These are phyloP conservation scores for Pseudomyrmex dendroicus DNA, from an alignment of 1,140 invertebrate species.

Conservation along the genomic window DNA sequence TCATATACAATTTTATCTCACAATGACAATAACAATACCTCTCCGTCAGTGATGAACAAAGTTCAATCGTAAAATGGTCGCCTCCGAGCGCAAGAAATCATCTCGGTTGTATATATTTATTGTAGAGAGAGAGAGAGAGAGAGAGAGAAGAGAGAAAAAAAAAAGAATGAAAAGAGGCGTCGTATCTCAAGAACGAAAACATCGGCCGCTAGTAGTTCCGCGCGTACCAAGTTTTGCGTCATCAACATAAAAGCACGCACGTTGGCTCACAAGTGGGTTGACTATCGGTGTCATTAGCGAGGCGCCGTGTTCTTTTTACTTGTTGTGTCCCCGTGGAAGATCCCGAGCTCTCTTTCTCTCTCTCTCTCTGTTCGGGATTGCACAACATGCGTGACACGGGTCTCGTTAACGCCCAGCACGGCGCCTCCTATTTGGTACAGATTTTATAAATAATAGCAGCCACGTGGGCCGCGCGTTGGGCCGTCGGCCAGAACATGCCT, in stretches of 20 bases:
- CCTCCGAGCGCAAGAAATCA: background rate
- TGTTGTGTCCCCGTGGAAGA: constrained; percentile 54
- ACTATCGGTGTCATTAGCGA: constrained; percentile 54
- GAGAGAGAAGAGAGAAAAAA: too few species aligned
- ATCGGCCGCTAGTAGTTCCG: constrained; percentile 1
- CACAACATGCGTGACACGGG: constrained; percentile 54
- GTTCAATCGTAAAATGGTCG: background rate
- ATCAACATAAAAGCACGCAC: constrained; percentile 50
- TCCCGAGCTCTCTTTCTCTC: background rate
- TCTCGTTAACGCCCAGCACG: constrained; percentile 69
- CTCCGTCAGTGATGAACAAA: background rate
- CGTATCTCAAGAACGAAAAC: constrained; percentile 10
- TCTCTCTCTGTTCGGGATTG: constrained; percentile 54
- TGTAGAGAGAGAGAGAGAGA: too few species aligned
- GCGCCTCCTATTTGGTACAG: constrained; percentile 68
- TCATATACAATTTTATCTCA: background rate
- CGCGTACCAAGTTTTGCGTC: constrained; percentile 40
- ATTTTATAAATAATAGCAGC: constrained; percentile 74
- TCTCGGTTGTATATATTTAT: background rate
- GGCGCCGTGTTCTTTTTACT: constrained; percentile 57
- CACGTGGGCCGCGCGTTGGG: constrained; percentile 63
- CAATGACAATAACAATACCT: background rate
- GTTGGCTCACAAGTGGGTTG: constrained; percentile 28
- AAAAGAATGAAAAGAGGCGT: background rate
- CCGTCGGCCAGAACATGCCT: constrained; percentile 67